These are phyloP conservation scores for Rhaphigaster nebulosa DNA, from an alignment of 2,888 invertebrate species.

Conservation along the genomic window DNA sequence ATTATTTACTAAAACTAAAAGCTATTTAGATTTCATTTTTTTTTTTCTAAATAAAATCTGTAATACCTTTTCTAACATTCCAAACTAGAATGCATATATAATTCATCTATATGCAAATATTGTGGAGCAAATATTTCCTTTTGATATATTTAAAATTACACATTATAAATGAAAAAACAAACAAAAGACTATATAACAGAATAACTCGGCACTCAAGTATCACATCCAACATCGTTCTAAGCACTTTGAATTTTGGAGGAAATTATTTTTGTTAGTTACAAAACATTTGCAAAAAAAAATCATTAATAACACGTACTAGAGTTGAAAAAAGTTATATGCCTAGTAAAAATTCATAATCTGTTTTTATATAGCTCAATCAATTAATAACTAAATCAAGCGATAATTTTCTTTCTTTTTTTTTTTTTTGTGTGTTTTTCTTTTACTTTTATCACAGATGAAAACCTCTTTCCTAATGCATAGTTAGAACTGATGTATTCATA, in stretches of 20 bases:
- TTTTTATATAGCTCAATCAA: slow-evolving; percentile 55
- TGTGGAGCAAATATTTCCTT: slow-evolving; percentile 53
- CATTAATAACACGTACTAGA: slow-evolving; percentile 33
- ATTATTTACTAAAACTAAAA: slow-evolving; percentile 54
- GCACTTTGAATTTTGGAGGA: slow-evolving; percentile 62
- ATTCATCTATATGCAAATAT: slow-evolving; percentile 32
- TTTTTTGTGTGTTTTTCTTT: slow-evolving; percentile 39
- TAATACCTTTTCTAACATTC: slow-evolving; percentile 55
- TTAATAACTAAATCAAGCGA: slow-evolving; percentile 57
- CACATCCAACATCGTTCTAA: slow-evolving; percentile 64
- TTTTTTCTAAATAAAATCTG: slow-evolving; percentile 11
- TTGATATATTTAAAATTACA: slow-evolving; percentile 46
- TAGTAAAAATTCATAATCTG: slow-evolving; percentile 24
- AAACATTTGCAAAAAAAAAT: slow-evolving; percentile 37
- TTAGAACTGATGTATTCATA: not conserved
- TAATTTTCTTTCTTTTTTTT: slow-evolving; percentile 30
- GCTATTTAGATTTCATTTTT: slow-evolving; percentile 52
- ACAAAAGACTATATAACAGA: slow-evolving; percentile 56
- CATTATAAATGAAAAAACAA: slow-evolving; percentile 57
- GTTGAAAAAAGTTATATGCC: not conserved
- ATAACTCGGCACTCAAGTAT: slow-evolving; percentile 64
- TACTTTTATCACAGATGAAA: slow-evolving; percentile 55
- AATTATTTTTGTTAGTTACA: slow-evolving; percentile 57
- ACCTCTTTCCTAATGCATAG: slow-evolving; percentile 4
- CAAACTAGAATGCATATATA: slow-evolving; percentile 53